Percentiles rank a stretch among this genome's conserved stretches.
These are phyloP conservation scores for Mastigias papua DNA, from an alignment of 30 jellyfish, hydroid and myxozoan genomes.

Conservation along the genomic window DNA sequence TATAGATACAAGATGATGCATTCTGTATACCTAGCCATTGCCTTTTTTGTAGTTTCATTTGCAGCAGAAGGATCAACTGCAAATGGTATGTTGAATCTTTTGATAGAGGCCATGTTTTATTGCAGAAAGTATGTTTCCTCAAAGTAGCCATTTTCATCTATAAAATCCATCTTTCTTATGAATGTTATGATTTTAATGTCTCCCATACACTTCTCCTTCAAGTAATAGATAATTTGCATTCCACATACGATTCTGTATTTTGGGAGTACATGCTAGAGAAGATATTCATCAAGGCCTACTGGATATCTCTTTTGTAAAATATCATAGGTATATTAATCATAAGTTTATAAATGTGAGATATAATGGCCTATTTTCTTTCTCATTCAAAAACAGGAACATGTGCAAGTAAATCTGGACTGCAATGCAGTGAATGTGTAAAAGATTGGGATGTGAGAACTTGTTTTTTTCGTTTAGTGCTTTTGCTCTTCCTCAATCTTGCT, in stretches of 20 bases:
- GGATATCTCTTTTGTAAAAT: too few species aligned
- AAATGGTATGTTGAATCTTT: not conserved
- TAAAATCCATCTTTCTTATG: too few species aligned
- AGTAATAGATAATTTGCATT: too few species aligned
- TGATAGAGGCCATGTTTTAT: not conserved
- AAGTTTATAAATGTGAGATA: too few species aligned
- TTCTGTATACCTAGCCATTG: not conserved
- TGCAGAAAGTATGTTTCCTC: not conserved
- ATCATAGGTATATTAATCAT: too few species aligned
- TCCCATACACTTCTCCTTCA: too few species aligned
- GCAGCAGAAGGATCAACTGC: not conserved
- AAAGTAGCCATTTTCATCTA: not conserved
- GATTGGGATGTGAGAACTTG: conserved; percentile 63
- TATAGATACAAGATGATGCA: not conserved
- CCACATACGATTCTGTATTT: too few species aligned
- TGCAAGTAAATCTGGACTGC: conserved; percentile 28
- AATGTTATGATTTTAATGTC: too few species aligned
- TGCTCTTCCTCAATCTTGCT: not conserved
- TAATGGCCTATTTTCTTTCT: not conserved
- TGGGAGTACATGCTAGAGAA: too few species aligned
- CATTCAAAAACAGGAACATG: conserved; percentile 17
- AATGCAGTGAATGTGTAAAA: conserved; percentile 68
- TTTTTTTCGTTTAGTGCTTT: not conserved
- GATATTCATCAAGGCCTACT: too few species aligned
- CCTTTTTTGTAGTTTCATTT: not conserved